Percentiles rank a stretch among this genome's conserved stretches.
phyloP scores from a whole-genome alignment of 2,888 invertebrate species.

The Balanococcus diminutus region DNA sequence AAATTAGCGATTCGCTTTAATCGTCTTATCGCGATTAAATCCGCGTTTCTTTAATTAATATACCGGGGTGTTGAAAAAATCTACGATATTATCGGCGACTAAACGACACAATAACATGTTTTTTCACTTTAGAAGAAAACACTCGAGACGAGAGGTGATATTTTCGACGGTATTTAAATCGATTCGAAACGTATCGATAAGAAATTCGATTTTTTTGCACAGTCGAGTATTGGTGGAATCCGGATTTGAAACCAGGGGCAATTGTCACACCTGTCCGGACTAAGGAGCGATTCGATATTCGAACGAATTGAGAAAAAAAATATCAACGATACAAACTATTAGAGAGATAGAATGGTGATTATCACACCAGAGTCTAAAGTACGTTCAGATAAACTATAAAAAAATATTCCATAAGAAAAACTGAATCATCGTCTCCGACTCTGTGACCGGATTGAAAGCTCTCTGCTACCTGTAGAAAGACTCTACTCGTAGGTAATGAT shows the following conservation, averaged over 20 bases:
- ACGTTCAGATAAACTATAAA: slow-evolving; percentile 24
- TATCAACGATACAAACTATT: background rate
- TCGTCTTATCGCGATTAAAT: slow-evolving; percentile 32
- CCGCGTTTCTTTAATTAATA: slow-evolving; percentile 14
- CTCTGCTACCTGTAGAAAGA: background rate
- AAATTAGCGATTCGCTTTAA: slow-evolving; percentile 28
- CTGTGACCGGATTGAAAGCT: background rate
- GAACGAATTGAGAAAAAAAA: background rate
- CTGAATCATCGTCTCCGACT: background rate
- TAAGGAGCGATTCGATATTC: background rate
- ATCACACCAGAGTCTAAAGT: slow-evolving; percentile 18
- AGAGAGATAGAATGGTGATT: background rate
- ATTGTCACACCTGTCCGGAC: background rate
- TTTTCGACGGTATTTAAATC: background rate
- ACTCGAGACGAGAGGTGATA: background rate
- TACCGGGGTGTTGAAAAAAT: background rate
- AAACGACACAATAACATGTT: slow-evolving; percentile 8
- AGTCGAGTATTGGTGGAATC: too few relatives aligned
- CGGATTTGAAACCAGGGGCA: background rate
- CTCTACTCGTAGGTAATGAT: background rate
- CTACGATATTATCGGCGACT: background rate
- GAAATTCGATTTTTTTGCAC: background rate
- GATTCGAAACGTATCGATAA: background rate
- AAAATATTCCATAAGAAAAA: background rate
- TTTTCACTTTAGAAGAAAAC: background rate